Conservation (phyloP, 2,113 vertebrate species). For the Nothobranchius kuhntae region DNA sequence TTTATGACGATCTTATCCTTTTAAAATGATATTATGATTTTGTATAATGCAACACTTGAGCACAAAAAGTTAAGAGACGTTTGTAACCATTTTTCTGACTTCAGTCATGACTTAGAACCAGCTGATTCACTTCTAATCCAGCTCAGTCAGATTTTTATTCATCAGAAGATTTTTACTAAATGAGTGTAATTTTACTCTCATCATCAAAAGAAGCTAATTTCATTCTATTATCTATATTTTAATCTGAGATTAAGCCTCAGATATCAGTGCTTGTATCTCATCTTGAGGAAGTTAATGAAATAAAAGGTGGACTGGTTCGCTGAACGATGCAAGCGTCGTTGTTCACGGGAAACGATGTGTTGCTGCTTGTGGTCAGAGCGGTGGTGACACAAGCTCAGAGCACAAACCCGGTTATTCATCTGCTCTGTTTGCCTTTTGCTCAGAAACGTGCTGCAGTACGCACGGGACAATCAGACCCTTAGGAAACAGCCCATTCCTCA, state of each 20-base stretch:
- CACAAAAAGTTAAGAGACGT: too few species aligned
- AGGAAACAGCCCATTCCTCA: constrained; percentile 48
- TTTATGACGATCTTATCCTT: too few species aligned
- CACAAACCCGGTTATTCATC: constrained; percentile 42
- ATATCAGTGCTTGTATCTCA: background rate
- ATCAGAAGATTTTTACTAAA: too few species aligned
- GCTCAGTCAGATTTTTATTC: too few species aligned
- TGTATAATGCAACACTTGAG: too few species aligned
- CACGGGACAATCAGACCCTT: constrained; percentile 39
- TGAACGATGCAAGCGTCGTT: background rate
- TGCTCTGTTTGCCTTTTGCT: constrained; percentile 35
- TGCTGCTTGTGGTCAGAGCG: constrained; percentile 21
- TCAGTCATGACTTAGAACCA: too few species aligned
- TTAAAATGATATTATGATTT: too few species aligned
- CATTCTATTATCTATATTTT: background rate
- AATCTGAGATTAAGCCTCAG: background rate
- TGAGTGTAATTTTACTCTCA: background rate
- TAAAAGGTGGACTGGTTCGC: too few species aligned
- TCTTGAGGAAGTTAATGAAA: too few species aligned
- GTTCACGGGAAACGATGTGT: constrained; percentile 24
- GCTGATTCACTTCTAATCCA: too few species aligned
- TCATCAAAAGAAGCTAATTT: background rate
- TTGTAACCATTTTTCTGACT: too few species aligned
- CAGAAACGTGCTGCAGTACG: constrained; percentile 18
- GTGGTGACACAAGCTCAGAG: constrained; percentile 1